phyloP scores from a whole-genome alignment of 1,140 invertebrate species.

The Eciton burchellii region DNA sequence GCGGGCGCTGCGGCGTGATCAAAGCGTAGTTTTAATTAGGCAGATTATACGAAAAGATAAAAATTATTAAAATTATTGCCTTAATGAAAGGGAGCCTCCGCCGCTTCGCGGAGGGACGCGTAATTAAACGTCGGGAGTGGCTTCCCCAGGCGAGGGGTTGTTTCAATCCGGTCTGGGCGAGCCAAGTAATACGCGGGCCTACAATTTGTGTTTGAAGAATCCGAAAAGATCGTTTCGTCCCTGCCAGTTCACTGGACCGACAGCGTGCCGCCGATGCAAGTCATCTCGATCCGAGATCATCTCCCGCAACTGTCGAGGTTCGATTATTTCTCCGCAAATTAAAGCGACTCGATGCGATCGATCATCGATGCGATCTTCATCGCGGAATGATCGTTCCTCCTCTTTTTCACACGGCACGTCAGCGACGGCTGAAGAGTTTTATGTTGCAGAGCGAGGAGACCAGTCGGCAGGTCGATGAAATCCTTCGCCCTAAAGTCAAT shows the following conservation, averaged over 20 bases:
- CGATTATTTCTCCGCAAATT: no score
- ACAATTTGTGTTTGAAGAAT: no score
- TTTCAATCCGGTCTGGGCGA: constrained; percentile 52
- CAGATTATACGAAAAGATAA: constrained; percentile 86
- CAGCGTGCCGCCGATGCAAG: background rate
- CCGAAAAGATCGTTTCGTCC: constrained; percentile 59
- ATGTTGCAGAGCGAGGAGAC: background rate
- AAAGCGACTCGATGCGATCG: no score
- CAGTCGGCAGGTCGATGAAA: constrained; percentile 59
- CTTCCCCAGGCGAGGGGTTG: constrained; percentile 79
- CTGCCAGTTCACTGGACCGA: constrained; percentile 13
- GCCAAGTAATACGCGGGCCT: constrained; percentile 53
- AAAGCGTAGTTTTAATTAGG: constrained; percentile 86
- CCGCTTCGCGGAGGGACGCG: constrained; percentile 79
- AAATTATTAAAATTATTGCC: constrained; percentile 87
- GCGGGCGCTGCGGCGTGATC: constrained; percentile 79
- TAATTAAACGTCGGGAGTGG: constrained; percentile 84
- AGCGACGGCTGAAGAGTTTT: background rate
- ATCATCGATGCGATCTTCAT: no score
- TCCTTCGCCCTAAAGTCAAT: constrained; percentile 53
- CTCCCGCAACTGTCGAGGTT: no score
- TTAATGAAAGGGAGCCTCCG: constrained; percentile 85
- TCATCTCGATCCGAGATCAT: no score
- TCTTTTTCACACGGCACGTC: background rate
- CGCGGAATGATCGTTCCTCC: background rate